Conservation (phyloP, 2,888 invertebrate genomes). For the Phrixothrix hirtus region DNA sequence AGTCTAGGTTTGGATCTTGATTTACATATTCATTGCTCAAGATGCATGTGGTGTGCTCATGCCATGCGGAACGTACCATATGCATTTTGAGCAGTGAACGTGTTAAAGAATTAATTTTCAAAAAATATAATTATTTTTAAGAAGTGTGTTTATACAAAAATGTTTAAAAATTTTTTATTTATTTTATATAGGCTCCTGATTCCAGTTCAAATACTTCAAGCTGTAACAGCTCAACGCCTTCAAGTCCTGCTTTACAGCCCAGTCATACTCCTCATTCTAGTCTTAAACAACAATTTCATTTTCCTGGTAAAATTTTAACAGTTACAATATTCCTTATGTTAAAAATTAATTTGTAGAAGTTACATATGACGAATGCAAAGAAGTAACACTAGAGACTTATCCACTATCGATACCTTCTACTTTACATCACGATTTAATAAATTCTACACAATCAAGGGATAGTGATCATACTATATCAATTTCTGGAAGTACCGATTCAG, state of each 20-base stretch:
- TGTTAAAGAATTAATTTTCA: too few relatives aligned
- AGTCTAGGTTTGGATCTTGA: too few relatives aligned
- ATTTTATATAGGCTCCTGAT: conserved; percentile 76
- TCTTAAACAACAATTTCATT: conserved; percentile 71
- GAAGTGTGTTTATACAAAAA: too few relatives aligned
- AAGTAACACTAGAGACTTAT: conserved; percentile 61
- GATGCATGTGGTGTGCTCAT: too few relatives aligned
- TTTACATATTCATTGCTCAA: too few relatives aligned
- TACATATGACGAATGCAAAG: conserved; percentile 53
- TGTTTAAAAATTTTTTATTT: too few relatives aligned
- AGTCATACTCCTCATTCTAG: conserved; percentile 55
- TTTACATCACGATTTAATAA: conserved; percentile 56
- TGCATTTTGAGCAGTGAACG: too few relatives aligned
- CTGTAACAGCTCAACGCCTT: conserved; percentile 95
- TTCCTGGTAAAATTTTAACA: conserved; percentile 65
- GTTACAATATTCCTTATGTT: neutral
- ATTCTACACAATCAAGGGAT: conserved; percentile 68
- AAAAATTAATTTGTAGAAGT: conserved; percentile 45
- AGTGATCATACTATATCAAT: conserved; percentile 73
- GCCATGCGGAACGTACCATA: too few relatives aligned
- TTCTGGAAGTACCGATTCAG: conserved; percentile 75
- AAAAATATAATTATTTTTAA: too few relatives aligned
- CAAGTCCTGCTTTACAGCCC: conserved; percentile 78
- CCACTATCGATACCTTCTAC: conserved; percentile 49
- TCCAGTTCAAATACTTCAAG: conserved; percentile 94